These are phyloP conservation scores for Microhierax caerulescens DNA, from an alignment of 2,797 vertebrate genomes.

Conservation along the genomic window DNA sequence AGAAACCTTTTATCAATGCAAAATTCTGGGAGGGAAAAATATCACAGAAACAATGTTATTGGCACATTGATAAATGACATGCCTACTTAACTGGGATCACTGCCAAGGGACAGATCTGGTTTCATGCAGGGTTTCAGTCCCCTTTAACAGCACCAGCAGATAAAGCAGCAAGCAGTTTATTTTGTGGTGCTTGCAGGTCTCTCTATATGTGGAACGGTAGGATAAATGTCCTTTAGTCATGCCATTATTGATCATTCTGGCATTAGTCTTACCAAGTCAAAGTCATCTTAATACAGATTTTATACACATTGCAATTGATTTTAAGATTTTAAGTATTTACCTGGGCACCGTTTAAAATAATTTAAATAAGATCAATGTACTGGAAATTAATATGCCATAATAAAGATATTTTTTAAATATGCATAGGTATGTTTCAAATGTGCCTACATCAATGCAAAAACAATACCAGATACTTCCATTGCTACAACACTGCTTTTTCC, in stretches of 20 bases:
- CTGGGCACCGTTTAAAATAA: background rate
- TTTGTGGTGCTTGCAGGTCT: slow-evolving; percentile 13
- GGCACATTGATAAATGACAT: slow-evolving; percentile 52
- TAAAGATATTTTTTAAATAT: background rate
- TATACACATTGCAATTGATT: background rate
- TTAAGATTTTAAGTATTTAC: background rate
- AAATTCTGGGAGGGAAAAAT: slow-evolving; percentile 28
- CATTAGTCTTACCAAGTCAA: slow-evolving; percentile 17
- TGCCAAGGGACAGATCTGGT: slow-evolving; percentile 49
- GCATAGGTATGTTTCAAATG: background rate
- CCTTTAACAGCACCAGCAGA: slow-evolving; percentile 28
- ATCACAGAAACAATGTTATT: slow-evolving; percentile 24
- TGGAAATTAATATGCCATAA: background rate
- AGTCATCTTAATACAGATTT: background rate
- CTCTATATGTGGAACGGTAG: background rate
- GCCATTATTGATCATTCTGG: slow-evolving; percentile 30
- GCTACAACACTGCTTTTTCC: background rate
- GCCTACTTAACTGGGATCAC: slow-evolving; percentile 18
- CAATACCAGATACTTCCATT: background rate
- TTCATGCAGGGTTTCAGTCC: slow-evolving; percentile 28
- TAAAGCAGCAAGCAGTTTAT: slow-evolving; percentile 19
- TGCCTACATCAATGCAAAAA: background rate
- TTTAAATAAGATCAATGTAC: background rate
- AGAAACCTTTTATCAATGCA: slow-evolving; percentile 24
- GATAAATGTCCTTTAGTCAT: slow-evolving; percentile 9